Conservation (phyloP, 2,113 vertebrate species). For the Catharus fuscescens region DNA sequence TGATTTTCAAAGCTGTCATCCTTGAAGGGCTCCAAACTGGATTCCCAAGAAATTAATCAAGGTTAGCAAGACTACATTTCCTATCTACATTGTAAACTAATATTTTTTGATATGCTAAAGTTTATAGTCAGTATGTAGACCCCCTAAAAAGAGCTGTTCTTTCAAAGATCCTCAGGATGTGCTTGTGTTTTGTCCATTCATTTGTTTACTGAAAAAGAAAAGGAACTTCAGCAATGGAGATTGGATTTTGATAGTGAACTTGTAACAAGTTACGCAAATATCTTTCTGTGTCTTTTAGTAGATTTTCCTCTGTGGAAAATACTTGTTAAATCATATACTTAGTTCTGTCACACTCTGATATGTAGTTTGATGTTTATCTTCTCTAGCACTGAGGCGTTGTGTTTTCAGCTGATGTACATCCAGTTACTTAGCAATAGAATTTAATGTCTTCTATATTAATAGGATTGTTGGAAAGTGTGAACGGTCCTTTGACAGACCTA, state of each 20-base stretch:
- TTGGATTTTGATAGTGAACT: not conserved
- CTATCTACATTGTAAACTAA: not conserved
- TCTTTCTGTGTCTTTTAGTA: not conserved
- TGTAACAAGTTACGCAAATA: not conserved
- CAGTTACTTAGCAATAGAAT: slow-evolving; percentile 52
- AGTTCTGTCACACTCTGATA: not conserved
- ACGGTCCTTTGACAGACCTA: slow-evolving; percentile 30
- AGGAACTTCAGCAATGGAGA: not conserved
- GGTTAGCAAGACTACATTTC: not conserved
- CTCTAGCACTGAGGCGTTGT: not conserved
- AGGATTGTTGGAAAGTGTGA: slow-evolving; percentile 1
- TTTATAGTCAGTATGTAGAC: not conserved
- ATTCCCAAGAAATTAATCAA: not conserved
- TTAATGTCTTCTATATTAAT: slow-evolving; percentile 23
- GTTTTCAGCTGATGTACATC: slow-evolving; percentile 19
- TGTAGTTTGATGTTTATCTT: slow-evolving; percentile 12
- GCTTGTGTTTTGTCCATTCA: not conserved
- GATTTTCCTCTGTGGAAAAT: not conserved
- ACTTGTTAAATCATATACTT: not conserved
- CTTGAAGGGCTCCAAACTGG: not conserved
- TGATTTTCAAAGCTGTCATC: not conserved
- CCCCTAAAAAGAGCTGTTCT: not conserved
- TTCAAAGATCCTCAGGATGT: not conserved
- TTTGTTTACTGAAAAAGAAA: not conserved
- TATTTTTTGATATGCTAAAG: not conserved